Evolutionary conservation across 2,113 vertebrate genomes (phyloP), one percentile per base, ranked within the genome.

Genomic region (Callorhinus ursinus): DNA sequence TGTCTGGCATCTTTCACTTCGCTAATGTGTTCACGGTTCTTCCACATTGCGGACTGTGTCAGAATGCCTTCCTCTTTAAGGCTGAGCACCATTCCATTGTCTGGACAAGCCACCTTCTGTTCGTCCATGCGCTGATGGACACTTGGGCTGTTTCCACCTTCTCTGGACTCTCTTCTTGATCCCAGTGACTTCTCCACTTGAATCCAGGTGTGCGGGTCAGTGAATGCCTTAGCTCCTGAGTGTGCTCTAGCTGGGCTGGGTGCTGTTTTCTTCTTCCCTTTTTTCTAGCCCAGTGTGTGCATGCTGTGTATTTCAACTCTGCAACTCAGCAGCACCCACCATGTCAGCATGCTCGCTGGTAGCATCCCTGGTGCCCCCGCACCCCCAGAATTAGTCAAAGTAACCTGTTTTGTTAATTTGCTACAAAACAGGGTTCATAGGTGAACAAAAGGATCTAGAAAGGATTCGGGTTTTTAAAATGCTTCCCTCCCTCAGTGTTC

Each of bases 391-490:
- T 46, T 46, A 8, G 46, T 46, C 46, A 46, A 46, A 46, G 46
- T 46, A 46, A 46, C 1, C 46, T 51, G 31, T 87, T 90, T 42
- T n/a, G 21, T 61, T 46, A 51, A 49, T 19, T 24, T 67, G 39
- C 76, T 53, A 55, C 49, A 67, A 80, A 76, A 53, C 39, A 59
- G 39, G 15, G 36, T 81, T 81, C 28, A 12, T 18, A 22, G 57
- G 42, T 61, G n/a, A 90, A 71, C 90, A 69, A n/a, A 74, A 59
- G 72, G 16, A 87, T 28, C 65, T 51, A 82, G 49, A 51, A 51
- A 36, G 57, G 74, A 51, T 51, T 85, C 39, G 10, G 22, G 6
- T 18, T 63, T 92, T 95, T 39, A 18, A 96, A 92, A 55, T 55
- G 28, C 3, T 53, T 63, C 76, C 22, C 59, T 13, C 18, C 19